These are phyloP conservation scores for Rhysida immarginata DNA, from an alignment of 1,140 invertebrate species.

Conservation along the genomic window DNA sequence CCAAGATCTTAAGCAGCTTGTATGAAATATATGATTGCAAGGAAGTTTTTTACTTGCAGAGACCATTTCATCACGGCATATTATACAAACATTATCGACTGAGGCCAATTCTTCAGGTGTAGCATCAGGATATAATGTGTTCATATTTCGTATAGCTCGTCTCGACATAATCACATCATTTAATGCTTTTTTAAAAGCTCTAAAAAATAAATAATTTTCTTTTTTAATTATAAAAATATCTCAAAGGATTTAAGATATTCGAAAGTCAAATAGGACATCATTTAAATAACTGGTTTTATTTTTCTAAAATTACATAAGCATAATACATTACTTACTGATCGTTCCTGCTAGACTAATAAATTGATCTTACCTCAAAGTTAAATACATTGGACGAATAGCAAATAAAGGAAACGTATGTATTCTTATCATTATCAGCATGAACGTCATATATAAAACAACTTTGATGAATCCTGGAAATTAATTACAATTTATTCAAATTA, in stretches of 20 bases:
- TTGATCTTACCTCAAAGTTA: constrained; percentile 62
- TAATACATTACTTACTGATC: background rate
- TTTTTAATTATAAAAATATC: too few relatives aligned
- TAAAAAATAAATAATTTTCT: too few relatives aligned
- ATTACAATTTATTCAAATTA: too few relatives aligned
- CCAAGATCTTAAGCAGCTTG: constrained; percentile 94
- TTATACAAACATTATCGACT: constrained; percentile 97
- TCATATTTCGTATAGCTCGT: constrained; percentile 94
- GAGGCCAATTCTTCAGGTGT: constrained; percentile 82
- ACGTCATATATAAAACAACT: constrained; percentile 82
- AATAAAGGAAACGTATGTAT: constrained; percentile 96
- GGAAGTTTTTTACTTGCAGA: constrained; percentile 89
- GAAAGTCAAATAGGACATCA: too few relatives aligned
- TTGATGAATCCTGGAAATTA: constrained; percentile 46
- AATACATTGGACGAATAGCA: constrained; percentile 97
- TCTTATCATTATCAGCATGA: constrained; percentile 91
- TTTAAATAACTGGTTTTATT: too few relatives aligned
- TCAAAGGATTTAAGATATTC: too few relatives aligned
- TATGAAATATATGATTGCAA: constrained; percentile 99
- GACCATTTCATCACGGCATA: constrained; percentile 88
- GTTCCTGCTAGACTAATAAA: background rate
- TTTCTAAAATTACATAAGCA: too few relatives aligned
- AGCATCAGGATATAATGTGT: constrained; percentile 92
- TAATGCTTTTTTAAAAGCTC: constrained; percentile 94
- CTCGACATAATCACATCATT: constrained; percentile 95